Evolutionary conservation across 2,797 vertebrate genomes (phyloP).

Genomic region (Ctenopoma multispine): DNA sequence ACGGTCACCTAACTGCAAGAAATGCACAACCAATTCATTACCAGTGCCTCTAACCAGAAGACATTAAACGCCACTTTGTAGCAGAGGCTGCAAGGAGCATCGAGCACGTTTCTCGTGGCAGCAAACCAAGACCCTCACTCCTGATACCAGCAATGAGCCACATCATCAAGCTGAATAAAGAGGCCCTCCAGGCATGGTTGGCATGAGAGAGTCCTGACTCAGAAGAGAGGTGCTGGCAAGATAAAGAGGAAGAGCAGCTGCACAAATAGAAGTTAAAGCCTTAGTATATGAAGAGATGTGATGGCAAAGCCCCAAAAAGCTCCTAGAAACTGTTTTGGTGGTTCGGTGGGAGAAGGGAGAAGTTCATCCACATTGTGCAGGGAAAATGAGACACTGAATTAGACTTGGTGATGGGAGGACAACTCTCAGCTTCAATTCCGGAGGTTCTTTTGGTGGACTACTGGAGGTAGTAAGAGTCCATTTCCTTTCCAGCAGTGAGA

Average conservation of each 20-base stretch:
- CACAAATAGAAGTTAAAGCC: constrained; percentile 28
- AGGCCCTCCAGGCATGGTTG: constrained; percentile 37
- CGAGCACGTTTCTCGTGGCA: constrained; percentile 49
- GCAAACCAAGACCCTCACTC: constrained; percentile 41
- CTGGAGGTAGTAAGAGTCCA: neutral
- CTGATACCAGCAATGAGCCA: constrained; percentile 58
- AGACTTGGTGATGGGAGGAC: neutral
- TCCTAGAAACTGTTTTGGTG: neutral
- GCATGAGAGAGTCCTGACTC: constrained; percentile 55
- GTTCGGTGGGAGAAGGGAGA: neutral
- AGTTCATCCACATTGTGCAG: constrained; percentile 5
- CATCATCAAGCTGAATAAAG: constrained; percentile 51
- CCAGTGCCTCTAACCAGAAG: constrained; percentile 9
- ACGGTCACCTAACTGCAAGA: constrained; percentile 14
- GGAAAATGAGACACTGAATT: constrained; percentile 6
- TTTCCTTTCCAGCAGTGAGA: neutral
- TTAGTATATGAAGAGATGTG: constrained; percentile 23
- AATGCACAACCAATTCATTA: constrained; percentile 1
- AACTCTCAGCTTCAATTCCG: neutral
- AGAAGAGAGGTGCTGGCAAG: constrained; percentile 45
- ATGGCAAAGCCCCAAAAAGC: constrained; percentile 31
- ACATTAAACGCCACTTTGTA: constrained; percentile 37
- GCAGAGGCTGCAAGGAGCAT: constrained; percentile 28
- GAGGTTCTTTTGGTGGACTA: neutral
- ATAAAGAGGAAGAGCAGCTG: constrained; percentile 40